phyloP scores from a whole-genome alignment of 2,797 vertebrate genomes.

The Rachycentron canadum region DNA sequence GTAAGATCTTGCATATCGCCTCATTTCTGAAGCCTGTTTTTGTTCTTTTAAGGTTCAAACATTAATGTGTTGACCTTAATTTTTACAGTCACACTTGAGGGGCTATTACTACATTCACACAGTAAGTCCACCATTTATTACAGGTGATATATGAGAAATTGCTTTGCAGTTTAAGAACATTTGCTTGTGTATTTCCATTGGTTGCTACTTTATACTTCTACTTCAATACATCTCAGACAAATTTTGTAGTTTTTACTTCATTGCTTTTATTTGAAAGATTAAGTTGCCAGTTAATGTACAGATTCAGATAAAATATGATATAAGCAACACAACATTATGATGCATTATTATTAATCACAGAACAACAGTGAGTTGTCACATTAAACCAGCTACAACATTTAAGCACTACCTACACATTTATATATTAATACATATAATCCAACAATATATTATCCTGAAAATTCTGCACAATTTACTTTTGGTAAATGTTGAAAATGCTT shows the following conservation, averaged over 20 bases:
- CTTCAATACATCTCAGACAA: background rate
- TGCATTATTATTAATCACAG: background rate
- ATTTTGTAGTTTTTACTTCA: background rate
- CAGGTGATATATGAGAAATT: background rate
- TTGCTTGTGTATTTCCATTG: background rate
- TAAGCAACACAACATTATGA: background rate
- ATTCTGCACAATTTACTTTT: background rate
- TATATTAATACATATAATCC: background rate
- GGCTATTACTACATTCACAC: slow-evolving; percentile 82
- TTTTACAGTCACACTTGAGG: slow-evolving; percentile 75
- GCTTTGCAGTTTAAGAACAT: background rate
- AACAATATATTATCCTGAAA: background rate
- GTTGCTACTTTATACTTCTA: background rate
- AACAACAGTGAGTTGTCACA: too few relatives aligned
- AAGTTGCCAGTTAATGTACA: background rate
- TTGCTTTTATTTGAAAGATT: background rate
- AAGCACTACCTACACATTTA: background rate
- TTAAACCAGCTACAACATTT: background rate
- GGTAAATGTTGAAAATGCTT: background rate
- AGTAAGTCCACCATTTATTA: slow-evolving; percentile 66
- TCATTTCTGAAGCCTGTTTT: background rate
- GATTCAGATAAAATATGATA: background rate
- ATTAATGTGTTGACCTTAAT: background rate
- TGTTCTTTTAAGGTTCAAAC: background rate
- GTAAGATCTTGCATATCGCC: too few relatives aligned